These are phyloP conservation scores for Lacanobia wlatinum DNA, from an alignment of 2,888 invertebrate genomes.

Conservation along the genomic window DNA sequence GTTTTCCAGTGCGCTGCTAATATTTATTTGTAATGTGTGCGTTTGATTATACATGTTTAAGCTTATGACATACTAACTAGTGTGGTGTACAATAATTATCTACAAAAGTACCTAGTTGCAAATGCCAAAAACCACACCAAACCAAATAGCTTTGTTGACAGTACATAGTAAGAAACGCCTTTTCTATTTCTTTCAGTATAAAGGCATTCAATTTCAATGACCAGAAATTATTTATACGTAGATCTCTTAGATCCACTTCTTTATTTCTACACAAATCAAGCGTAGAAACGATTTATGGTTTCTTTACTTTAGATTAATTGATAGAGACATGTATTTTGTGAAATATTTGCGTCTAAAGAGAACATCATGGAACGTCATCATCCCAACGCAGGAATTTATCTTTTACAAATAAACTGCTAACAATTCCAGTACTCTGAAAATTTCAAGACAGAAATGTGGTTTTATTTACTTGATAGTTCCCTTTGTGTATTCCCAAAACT, in stretches of 20 bases:
- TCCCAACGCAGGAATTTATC: slow-evolving; percentile 11
- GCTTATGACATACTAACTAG: too few species aligned
- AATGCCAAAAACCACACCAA: too few species aligned
- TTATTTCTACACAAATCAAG: neutral
- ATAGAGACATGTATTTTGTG: neutral
- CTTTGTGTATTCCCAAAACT: slow-evolving; percentile 22
- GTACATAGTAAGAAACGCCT: neutral
- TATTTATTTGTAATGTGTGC: too few species aligned
- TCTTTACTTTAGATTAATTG: slow-evolving; percentile 4
- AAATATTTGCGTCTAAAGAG: slow-evolving; percentile 9
- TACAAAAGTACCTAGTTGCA: too few species aligned
- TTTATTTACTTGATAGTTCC: slow-evolving; percentile 34
- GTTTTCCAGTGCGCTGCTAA: too few species aligned
- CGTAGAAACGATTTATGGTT: neutral
- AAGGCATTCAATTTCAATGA: neutral
- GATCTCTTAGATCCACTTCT: too few species aligned
- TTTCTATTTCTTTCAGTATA: neutral
- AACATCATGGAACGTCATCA: slow-evolving; percentile 23
- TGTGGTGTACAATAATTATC: too few species aligned
- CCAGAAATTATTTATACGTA: neutral
- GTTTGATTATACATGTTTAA: too few species aligned
- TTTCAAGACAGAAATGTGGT: slow-evolving; percentile 41
- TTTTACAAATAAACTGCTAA: slow-evolving; percentile 4
- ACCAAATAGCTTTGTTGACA: too few species aligned
- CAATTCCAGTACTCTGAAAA: slow-evolving; percentile 13